phyloP scores from a whole-genome alignment of 2,113 vertebrate species.

The Megalops atlanticus region DNA sequence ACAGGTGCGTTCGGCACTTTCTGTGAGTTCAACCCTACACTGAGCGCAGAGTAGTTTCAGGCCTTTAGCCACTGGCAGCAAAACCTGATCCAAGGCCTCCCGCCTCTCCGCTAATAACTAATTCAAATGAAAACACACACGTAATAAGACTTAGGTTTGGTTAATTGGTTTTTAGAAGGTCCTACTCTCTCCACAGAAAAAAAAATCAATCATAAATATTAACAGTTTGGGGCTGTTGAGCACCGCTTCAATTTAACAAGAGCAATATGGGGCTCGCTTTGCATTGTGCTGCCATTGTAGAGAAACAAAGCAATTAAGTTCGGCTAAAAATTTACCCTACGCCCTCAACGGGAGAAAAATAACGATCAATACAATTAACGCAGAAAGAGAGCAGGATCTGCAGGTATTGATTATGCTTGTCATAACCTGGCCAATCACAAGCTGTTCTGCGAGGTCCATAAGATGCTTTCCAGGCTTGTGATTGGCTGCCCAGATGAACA shows the following conservation, averaged over 20 bases:
- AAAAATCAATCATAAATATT: constrained; percentile 27
- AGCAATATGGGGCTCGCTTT: neutral
- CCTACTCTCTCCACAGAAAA: neutral
- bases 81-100: neutral
- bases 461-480: neutral
- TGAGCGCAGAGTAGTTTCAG: neutral
- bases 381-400: constrained; percentile 10
- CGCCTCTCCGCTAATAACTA: neutral
- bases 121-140: neutral
- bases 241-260: neutral
- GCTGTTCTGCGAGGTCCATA: neutral
- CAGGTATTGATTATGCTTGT: neutral
- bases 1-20: neutral
- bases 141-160: neutral
- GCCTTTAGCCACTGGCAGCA: neutral
- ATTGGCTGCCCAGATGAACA: neutral
- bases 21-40: neutral
- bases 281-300: neutral
- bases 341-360: neutral
- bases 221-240: neutral
- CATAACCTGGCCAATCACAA: neutral
- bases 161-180: neutral
- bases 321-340: neutral
- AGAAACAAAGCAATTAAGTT: constrained; percentile 17
- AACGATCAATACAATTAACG: neutral